These are phyloP conservation scores for Sciurus vulgaris DNA, from an alignment of 2,797 vertebrate genomes.

Conservation along the genomic window DNA sequence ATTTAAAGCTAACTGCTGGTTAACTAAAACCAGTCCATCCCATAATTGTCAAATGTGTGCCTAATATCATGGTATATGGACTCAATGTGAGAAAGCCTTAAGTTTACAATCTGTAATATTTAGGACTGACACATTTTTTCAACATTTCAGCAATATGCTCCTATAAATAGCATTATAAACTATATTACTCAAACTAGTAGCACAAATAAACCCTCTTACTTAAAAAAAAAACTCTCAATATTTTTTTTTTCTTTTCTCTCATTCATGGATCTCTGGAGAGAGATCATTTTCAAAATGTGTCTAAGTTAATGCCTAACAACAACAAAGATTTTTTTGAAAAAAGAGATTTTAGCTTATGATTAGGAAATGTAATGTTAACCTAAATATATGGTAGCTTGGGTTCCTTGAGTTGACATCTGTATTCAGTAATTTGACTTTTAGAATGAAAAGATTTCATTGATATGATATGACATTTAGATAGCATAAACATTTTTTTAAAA, in stretches of 20 bases:
- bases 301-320: background rate
- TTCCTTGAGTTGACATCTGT: conserved; percentile 38
- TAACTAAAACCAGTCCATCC: background rate
- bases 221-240: conserved; percentile 1
- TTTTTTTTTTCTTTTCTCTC: conserved; percentile 14
- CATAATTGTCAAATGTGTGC: background rate
- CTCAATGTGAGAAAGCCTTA: background rate
- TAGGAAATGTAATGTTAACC: conserved; percentile 24
- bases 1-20: background rate
- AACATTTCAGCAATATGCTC: background rate
- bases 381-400: background rate
- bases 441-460: conserved; percentile 16
- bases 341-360: conserved; percentile 4
- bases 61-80: background rate
- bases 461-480: conserved; percentile 38
- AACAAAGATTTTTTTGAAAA: background rate
- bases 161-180: background rate
- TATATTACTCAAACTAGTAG: background rate
- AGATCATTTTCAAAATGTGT: conserved; percentile 14
- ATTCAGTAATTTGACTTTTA: conserved; percentile 57
- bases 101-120: conserved; percentile 33
- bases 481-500: background rate
- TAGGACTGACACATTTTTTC: background rate
- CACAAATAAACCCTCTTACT: background rate
- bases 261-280: background rate